Percentiles rank a stretch among this genome's conserved stretches.
Evolutionary conservation across 2,888 invertebrate species (phyloP).

Genomic region (Phytoseiulus persimilis): DNA sequence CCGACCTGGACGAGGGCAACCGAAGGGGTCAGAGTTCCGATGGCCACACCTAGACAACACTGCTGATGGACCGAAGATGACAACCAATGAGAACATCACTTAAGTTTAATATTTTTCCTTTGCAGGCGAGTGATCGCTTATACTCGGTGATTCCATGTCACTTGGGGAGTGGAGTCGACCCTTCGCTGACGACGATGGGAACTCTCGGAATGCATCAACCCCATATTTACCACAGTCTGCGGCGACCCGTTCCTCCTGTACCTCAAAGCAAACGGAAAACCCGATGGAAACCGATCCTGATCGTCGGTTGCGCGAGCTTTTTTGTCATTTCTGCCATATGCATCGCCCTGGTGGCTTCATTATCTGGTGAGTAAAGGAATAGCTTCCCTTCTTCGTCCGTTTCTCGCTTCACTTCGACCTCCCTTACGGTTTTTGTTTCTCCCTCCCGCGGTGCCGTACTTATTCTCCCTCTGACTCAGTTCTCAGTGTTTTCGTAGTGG

Average conservation of each 20-base stretch:
- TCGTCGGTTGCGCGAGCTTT: slow-evolving; percentile 30
- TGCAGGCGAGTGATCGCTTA: slow-evolving; percentile 33
- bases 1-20: neutral
- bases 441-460: neutral
- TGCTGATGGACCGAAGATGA: too few species aligned
- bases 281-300: slow-evolving; percentile 11
- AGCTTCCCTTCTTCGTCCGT: too few species aligned
- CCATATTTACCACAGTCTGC: slow-evolving; percentile 30
- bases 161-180: slow-evolving; percentile 26
- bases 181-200: slow-evolving; percentile 28
- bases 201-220: slow-evolving; percentile 26
- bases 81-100: too few species aligned
- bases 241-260: slow-evolving; percentile 34
- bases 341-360: slow-evolving; percentile 34
- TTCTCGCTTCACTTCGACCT: too few species aligned
- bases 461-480: too few species aligned
- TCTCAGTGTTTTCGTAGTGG: neutral
- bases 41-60: too few species aligned
- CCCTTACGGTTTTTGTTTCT: neutral
- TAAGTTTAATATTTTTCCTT: too few species aligned
- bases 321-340: slow-evolving; percentile 36
- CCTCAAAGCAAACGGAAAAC: slow-evolving; percentile 33
- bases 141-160: slow-evolving; percentile 36
- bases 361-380: slow-evolving; percentile 36
- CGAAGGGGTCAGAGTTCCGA: too few species aligned